These are phyloP conservation scores for Phania funesta DNA, from an alignment of 2,888 invertebrate genomes.

Conservation along the genomic window DNA sequence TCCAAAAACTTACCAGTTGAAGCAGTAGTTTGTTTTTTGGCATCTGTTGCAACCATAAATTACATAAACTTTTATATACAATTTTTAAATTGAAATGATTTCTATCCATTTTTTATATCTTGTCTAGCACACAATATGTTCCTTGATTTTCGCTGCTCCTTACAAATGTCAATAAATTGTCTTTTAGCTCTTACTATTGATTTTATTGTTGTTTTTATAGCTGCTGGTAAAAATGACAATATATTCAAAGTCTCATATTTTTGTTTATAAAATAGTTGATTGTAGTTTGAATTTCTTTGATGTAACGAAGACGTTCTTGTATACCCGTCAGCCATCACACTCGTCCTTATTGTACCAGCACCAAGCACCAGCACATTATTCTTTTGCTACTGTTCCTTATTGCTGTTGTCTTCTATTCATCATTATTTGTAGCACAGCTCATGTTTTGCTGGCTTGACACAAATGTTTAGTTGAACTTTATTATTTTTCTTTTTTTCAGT, in stretches of 20 bases:
- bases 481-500: conserved; percentile 1
- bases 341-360: conserved; percentile 46
- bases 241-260: not conserved
- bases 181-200: conserved; percentile 2
- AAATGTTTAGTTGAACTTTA: conserved; percentile 13
- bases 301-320: conserved; percentile 50
- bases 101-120: conserved; percentile 67
- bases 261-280: conserved; percentile 11
- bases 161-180: not conserved
- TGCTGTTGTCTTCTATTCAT: not conserved
- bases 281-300: conserved; percentile 12
- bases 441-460: conserved; percentile 3
- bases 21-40: conserved; percentile 72
- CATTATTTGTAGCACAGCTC: conserved; percentile 5
- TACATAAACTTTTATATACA: conserved; percentile 64
- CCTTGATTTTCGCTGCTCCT: conserved; percentile 1
- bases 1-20: conserved; percentile 69
- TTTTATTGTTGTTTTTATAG: not conserved
- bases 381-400: not conserved
- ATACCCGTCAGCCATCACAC: conserved; percentile 56
- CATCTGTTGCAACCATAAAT: conserved; percentile 74
- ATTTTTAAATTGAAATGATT: conserved; percentile 47
- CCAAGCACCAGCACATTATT: conserved; percentile 30
- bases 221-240: conserved; percentile 40
- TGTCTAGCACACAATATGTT: conserved; percentile 32